Evolutionary conservation across 2,888 invertebrate species (phyloP), one percentile per base, ranked within the genome.

Genomic region (Caenorhabditis doughertyi): DNA sequence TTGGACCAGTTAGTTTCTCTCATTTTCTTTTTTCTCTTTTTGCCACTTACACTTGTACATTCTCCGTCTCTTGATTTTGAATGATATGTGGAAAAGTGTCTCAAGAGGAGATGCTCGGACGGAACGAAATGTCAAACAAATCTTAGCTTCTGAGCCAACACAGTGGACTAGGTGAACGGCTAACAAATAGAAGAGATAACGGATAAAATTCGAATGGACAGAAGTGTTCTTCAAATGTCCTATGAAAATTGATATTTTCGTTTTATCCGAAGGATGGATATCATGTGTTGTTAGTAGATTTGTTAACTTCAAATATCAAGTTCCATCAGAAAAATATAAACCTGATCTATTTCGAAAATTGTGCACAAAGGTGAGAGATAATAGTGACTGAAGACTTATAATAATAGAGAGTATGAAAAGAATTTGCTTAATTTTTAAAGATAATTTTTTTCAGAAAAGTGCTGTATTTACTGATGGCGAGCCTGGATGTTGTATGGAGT

Each of bases 381-480:
- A n/a, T n/a, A n/a, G n/a, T n/a, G n/a, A n/a, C n/a, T n/a, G n/a
- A n/a, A n/a, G n/a, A n/a, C n/a, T n/a, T n/a, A n/a, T n/a, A n/a
- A n/a, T n/a, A n/a, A n/a, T n/a, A n/a, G n/a, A n/a, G n/a, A n/a
- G n/a, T n/a, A n/a, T n/a, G n/a, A n/a, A n/a, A n/a, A n/a, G n/a
- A n/a, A n/a, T n/a, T n/a, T n/a, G n/a, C n/a, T n/a, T n/a, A n/a
- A n/a, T n/a, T n/a, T n/a, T n/a, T n/a, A 18, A 39, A 21, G 23
- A 39, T 7, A 7, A 53, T 11, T 32, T 25, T 51, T 83, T 83
- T 21, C 74, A 88, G 87, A 88, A 83, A 67, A 84, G 84, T 32
- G 86, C 86, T 0, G 82, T 88, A 0, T 85, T 87, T 68, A 87
- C 86, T 21, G 88, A 88, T 68, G 86, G 86, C 8, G 76, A 79